Percentiles rank a stretch among this genome's conserved stretches.
phyloP scores from a whole-genome alignment of 2,797 vertebrate species.

The Sebastiscus albofasciatus region DNA sequence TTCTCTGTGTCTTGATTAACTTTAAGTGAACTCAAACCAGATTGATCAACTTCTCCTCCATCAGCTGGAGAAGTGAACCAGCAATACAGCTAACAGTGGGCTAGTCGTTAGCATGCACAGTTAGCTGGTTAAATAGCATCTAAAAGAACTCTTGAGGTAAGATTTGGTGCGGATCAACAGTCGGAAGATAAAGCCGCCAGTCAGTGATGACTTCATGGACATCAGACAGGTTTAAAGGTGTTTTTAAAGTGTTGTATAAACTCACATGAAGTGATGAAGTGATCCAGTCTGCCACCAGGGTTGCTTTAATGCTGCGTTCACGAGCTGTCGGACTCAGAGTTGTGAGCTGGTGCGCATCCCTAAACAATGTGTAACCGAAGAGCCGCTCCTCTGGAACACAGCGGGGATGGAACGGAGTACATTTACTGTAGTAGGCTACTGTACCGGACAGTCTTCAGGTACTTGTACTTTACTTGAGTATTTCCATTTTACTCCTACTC shows the following conservation, averaged over 20 bases:
- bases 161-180: background rate
- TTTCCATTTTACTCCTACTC: background rate
- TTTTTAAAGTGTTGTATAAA: constrained; percentile 20
- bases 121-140: background rate
- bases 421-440: background rate
- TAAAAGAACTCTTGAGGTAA: accelerated
- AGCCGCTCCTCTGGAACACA: background rate
- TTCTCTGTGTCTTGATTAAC: accelerated
- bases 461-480: background rate
- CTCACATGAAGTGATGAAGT: constrained; percentile 51
- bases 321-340: background rate
- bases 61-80: background rate
- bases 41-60: background rate
- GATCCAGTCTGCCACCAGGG: constrained; percentile 24
- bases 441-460: background rate
- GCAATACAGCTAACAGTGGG: background rate
- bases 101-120: constrained; percentile 47
- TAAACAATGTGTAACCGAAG: background rate
- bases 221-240: background rate
- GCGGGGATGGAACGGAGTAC: background rate
- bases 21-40: accelerated
- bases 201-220: accelerated
- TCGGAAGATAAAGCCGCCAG: accelerated
- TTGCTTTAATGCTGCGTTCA: constrained; percentile 60
- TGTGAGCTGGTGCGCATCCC: background rate